Evolutionary conservation across 2,888 invertebrate species (phyloP).

Genomic region (Seira musarum): DNA sequence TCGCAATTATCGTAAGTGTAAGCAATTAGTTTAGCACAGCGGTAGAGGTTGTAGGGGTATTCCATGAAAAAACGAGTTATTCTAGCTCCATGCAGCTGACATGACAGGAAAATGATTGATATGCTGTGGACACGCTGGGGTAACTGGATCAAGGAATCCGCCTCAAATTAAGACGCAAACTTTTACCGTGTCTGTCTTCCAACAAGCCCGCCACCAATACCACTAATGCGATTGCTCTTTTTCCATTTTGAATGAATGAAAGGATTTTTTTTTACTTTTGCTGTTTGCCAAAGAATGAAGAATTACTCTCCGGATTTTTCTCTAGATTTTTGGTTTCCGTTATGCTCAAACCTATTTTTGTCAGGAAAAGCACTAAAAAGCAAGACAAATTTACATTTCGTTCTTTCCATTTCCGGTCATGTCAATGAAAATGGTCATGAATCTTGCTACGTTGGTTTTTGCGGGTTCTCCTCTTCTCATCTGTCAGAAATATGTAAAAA

Average conservation of each 20-base stretch:
- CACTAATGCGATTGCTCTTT: too few species aligned
- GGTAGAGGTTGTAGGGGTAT: not conserved
- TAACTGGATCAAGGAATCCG: slow-evolving; percentile 26
- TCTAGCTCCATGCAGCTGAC: too few species aligned
- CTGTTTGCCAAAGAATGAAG: slow-evolving; percentile 12
- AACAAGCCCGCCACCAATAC: too few species aligned
- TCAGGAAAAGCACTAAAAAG: slow-evolving; percentile 41
- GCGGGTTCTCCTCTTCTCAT: slow-evolving; percentile 37
- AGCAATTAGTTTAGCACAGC: not conserved
- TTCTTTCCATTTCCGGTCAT: slow-evolving; percentile 63
- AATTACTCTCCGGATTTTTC: too few species aligned
- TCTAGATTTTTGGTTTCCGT: too few species aligned
- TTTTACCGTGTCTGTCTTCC: too few species aligned
- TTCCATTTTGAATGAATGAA: too few species aligned
- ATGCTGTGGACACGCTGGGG: slow-evolving; percentile 64
- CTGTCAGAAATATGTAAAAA: slow-evolving; percentile 48
- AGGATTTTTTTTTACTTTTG: too few species aligned
- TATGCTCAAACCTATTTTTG: too few species aligned
- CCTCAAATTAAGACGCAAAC: not conserved
- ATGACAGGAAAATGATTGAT: slow-evolving; percentile 65
- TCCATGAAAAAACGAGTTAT: slow-evolving; percentile 1
- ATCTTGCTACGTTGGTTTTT: slow-evolving; percentile 48
- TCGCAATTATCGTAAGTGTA: not conserved
- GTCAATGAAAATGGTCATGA: slow-evolving; percentile 59
- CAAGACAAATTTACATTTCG: slow-evolving; percentile 58